Percentiles rank a stretch among this genome's conserved stretches.
These are phyloP conservation scores for Cydia amplana DNA, from an alignment of 1,140 invertebrate genomes.

Conservation along the genomic window DNA sequence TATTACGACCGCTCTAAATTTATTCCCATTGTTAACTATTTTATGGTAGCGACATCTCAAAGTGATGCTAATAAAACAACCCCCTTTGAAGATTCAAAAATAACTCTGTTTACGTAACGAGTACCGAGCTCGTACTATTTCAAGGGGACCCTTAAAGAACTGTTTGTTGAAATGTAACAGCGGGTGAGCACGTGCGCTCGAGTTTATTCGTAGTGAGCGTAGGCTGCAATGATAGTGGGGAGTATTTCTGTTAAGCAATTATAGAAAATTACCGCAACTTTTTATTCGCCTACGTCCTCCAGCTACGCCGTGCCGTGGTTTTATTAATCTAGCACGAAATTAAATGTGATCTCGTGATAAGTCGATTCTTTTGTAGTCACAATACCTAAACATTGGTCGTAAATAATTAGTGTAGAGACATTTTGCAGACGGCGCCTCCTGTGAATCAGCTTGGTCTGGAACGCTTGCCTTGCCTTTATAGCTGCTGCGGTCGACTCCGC, in stretches of 20 bases:
- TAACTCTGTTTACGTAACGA: conserved; percentile 50
- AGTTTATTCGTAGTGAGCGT: conserved; percentile 30
- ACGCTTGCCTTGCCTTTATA: conserved; percentile 72
- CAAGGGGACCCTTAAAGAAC: conserved; percentile 39
- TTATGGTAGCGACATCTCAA: conserved; percentile 60
- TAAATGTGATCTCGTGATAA: conserved; percentile 5
- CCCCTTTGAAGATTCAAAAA: conserved; percentile 57
- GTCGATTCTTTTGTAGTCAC: conserved; percentile 30
- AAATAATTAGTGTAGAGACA: conserved; percentile 72
- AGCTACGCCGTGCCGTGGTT: neutral
- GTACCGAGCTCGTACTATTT: conserved; percentile 33
- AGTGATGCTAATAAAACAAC: conserved; percentile 55
- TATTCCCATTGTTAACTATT: conserved; percentile 65
- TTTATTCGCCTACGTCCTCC: neutral
- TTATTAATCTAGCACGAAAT: conserved; percentile 28
- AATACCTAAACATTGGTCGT: conserved; percentile 36
- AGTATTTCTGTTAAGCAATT: conserved; percentile 23
- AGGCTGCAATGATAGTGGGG: conserved; percentile 26
- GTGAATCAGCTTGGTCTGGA: conserved; percentile 75
- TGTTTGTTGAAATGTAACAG: conserved; percentile 30
- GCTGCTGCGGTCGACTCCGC: conserved; percentile 59
- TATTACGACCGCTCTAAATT: conserved; percentile 60
- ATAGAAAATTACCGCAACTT: conserved; percentile 23
- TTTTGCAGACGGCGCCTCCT: conserved; percentile 78
- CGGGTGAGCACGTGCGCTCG: conserved; percentile 24